Evolutionary conservation across 2,113 vertebrate species (phyloP).

Genomic region (Ammodramus savannarum): DNA sequence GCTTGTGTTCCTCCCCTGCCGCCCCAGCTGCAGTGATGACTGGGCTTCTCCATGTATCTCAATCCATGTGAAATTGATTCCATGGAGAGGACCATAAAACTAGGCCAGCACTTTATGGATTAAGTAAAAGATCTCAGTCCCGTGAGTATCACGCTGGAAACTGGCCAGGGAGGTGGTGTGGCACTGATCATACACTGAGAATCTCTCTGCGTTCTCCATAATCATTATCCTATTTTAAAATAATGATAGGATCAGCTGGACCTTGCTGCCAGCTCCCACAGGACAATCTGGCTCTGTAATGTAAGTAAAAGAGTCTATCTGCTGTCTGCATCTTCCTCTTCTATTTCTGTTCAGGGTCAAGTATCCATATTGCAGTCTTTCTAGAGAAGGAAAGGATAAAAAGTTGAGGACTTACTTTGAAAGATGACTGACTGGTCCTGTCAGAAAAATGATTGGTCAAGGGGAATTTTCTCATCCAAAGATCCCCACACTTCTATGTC

Average conservation of each 20-base stretch:
- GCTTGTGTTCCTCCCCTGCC: not conserved
- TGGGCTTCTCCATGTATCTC: not conserved
- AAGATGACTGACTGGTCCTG: not conserved
- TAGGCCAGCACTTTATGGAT: not conserved
- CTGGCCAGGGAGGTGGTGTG: not conserved
- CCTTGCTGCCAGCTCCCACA: not conserved
- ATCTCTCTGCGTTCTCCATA: not conserved
- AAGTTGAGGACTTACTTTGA: not conserved
- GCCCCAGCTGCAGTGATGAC: not conserved
- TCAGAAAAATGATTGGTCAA: not conserved
- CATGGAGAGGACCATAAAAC: not conserved
- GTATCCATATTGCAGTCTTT: not conserved
- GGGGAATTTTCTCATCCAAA: not conserved
- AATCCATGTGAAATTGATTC: not conserved
- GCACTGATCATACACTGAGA: not conserved
- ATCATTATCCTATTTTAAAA: not conserved
- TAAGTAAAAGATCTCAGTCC: not conserved
- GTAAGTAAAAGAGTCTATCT: not conserved
- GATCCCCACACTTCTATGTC: not conserved
- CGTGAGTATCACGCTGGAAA: not conserved
- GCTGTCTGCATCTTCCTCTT: not conserved
- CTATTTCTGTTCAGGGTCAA: not conserved
- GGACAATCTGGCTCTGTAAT: not conserved
- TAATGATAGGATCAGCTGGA: not conserved
- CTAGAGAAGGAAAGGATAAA: not conserved